phyloP scores from a whole-genome alignment of 2,113 vertebrate genomes.

The Spilogale gracilis region DNA sequence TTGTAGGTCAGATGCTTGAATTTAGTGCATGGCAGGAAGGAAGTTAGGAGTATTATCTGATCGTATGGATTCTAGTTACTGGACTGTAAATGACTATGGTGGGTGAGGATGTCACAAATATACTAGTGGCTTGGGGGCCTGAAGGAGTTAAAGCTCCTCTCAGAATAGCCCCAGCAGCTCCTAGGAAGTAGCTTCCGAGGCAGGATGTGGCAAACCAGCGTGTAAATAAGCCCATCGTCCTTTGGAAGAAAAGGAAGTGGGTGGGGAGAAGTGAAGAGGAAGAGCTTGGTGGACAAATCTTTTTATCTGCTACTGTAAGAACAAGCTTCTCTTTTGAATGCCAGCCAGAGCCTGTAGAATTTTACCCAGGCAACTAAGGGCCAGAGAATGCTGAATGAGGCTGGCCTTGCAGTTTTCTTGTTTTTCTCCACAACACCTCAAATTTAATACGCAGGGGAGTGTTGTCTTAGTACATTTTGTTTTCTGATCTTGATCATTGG shows the following conservation, averaged over 20 bases:
- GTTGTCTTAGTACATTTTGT: slow-evolving; percentile 12
- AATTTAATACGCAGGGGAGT: neutral
- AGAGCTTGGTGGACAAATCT: neutral
- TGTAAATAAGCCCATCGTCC: slow-evolving; percentile 64
- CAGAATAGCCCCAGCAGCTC: slow-evolving; percentile 59
- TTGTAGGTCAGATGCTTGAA: neutral
- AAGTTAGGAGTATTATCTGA: neutral
- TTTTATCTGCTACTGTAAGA: slow-evolving; percentile 46
- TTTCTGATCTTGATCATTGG: neutral
- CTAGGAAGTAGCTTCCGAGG: slow-evolving; percentile 64
- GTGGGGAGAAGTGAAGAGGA: slow-evolving; percentile 65
- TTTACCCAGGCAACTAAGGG: slow-evolving; percentile 24
- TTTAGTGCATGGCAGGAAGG: neutral
- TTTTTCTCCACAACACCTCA: neutral
- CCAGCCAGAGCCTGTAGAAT: neutral
- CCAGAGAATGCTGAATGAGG: neutral
- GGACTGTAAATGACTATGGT: neutral
- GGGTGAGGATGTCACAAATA: neutral
- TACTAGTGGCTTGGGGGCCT: neutral
- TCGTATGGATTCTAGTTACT: neutral
- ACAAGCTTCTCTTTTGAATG: neutral
- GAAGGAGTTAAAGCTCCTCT: slow-evolving; percentile 68
- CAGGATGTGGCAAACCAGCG: slow-evolving; percentile 78
- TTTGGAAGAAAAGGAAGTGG: slow-evolving; percentile 82
- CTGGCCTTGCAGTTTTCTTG: neutral